Percentiles rank a stretch among this genome's conserved stretches.
phyloP scores from a whole-genome alignment of 1,140 invertebrate species.

The Hypothenemus hampei region DNA sequence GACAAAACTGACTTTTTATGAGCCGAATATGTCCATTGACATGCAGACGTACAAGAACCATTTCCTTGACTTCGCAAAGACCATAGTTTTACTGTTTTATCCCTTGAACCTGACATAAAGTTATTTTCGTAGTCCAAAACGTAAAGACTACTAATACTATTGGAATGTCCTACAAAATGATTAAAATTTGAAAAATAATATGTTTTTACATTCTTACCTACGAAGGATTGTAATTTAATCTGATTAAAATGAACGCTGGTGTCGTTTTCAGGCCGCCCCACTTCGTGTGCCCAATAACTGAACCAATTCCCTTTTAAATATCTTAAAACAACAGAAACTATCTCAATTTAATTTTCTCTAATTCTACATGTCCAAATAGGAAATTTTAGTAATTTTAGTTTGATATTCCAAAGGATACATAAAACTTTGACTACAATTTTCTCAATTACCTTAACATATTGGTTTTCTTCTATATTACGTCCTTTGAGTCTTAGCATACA shows the following conservation, averaged over 20 bases:
- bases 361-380: no score
- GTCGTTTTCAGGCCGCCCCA: slow-evolving; percentile 81
- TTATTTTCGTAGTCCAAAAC: slow-evolving; percentile 93
- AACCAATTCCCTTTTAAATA: slow-evolving; percentile 93
- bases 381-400: no score
- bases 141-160: slow-evolving; percentile 67
- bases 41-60: slow-evolving; percentile 63
- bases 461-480: no score
- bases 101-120: slow-evolving; percentile 86
- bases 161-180: slow-evolving; percentile 63
- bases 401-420: no score
- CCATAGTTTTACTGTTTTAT: slow-evolving; percentile 97
- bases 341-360: no score
- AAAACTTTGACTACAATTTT: no score
- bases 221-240: slow-evolving; percentile 87
- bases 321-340: no score
- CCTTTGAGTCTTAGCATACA: no score
- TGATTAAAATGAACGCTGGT: slow-evolving; percentile 88
- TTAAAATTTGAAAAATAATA: no score
- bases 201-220: no score
- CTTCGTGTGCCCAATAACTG: slow-evolving; percentile 96
- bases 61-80: slow-evolving; percentile 88
- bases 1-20: slow-evolving; percentile 94
- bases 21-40: slow-evolving; percentile 86
- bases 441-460: no score